phyloP scores from a whole-genome alignment of 2,113 vertebrate genomes.

The Nerophis lumbriciformis region DNA sequence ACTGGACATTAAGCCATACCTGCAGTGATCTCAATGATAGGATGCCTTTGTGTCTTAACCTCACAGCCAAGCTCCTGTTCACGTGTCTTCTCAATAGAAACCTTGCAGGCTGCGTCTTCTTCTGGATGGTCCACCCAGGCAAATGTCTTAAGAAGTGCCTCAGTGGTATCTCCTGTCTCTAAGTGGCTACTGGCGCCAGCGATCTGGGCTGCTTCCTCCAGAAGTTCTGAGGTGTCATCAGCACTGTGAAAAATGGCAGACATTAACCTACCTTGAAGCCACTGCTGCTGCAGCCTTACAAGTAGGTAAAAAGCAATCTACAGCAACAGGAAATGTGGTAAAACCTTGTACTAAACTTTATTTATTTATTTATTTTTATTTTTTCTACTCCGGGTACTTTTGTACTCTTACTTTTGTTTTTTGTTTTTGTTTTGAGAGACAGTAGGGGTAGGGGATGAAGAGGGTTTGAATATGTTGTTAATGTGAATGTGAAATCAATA shows the following conservation, averaged over 20 bases:
- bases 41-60: constrained; percentile 6
- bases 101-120: constrained; percentile 22
- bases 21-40: constrained; percentile 1
- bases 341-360: too few relatives aligned
- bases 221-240: constrained; percentile 41
- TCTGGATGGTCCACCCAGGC: constrained; percentile 58
- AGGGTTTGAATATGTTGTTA: too few relatives aligned
- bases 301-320: too few relatives aligned
- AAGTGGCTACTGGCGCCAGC: constrained; percentile 21
- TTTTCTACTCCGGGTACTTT: too few relatives aligned
- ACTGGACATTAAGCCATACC: constrained; percentile 18
- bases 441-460: too few relatives aligned
- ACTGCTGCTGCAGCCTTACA: not conserved
- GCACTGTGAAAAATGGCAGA: constrained; percentile 23
- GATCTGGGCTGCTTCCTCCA: constrained; percentile 44
- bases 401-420: too few relatives aligned
- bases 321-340: too few relatives aligned
- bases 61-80: constrained; percentile 4
- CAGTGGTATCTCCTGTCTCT: constrained; percentile 46
- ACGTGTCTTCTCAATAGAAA: not conserved
- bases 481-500: too few relatives aligned
- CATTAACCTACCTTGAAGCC: not conserved
- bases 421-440: too few relatives aligned
- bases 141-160: constrained; percentile 68
- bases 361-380: too few relatives aligned